Percentiles rank a stretch among this genome's conserved stretches.
phyloP scores from a whole-genome alignment of 2,888 invertebrate genomes.

The Petrophora chlorosata region DNA sequence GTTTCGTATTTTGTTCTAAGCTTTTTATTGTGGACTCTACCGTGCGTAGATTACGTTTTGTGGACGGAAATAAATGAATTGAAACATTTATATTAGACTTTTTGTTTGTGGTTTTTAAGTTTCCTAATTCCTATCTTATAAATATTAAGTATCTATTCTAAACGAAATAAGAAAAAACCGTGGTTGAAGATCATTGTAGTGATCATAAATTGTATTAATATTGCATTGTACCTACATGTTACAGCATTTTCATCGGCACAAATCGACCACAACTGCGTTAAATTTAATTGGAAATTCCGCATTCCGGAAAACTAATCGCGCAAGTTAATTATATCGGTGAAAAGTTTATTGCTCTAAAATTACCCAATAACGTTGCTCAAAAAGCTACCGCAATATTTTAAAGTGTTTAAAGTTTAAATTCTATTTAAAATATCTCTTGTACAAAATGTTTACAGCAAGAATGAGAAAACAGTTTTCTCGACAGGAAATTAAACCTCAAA shows the following conservation, averaged over 20 bases:
- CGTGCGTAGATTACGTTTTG: constrained; percentile 2
- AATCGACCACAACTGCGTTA: too few relatives aligned
- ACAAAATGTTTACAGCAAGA: constrained; percentile 29
- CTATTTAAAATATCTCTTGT: constrained; percentile 23
- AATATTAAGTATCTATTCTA: too few relatives aligned
- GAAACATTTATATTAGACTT: too few relatives aligned
- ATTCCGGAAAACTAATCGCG: not conserved
- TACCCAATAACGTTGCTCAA: constrained; percentile 11
- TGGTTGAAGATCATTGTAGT: too few relatives aligned
- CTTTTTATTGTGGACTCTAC: constrained; percentile 10
- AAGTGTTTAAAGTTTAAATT: too few relatives aligned
- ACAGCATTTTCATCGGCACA: too few relatives aligned
- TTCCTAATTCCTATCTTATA: too few relatives aligned
- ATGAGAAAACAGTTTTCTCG: constrained; percentile 33
- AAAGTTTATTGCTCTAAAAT: not conserved
- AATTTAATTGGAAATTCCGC: not conserved
- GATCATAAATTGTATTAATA: too few relatives aligned
- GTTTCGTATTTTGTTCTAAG: constrained; percentile 7
- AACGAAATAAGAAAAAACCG: too few relatives aligned
- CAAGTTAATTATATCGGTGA: not conserved
- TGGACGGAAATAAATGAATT: constrained; percentile 7
- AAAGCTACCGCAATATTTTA: constrained; percentile 8
- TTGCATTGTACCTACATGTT: too few relatives aligned
- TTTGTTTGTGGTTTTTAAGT: too few relatives aligned
- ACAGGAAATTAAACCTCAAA: constrained; percentile 41